phyloP scores from a whole-genome alignment of 2,797 vertebrate species.

The Toxotes lorentzi region DNA sequence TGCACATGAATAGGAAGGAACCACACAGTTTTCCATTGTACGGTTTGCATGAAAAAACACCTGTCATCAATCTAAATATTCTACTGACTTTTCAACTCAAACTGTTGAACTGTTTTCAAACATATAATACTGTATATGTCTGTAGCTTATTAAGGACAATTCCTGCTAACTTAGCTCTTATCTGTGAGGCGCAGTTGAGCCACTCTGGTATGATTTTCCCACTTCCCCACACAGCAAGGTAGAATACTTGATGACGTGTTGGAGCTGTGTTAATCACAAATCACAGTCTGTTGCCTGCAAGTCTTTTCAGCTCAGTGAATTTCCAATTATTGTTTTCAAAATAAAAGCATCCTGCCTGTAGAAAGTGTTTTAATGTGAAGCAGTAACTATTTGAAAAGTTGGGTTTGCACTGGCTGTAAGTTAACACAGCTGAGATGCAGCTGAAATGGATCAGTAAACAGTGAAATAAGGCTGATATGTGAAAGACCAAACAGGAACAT shows the following conservation, averaged over 20 bases:
- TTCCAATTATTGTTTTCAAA: not conserved
- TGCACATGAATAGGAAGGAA: slow-evolving; percentile 5
- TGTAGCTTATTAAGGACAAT: too few relatives aligned
- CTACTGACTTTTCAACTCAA: not conserved
- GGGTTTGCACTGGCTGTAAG: not conserved
- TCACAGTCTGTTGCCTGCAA: not conserved
- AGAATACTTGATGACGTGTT: too few relatives aligned
- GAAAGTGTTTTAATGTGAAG: not conserved
- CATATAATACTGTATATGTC: too few relatives aligned
- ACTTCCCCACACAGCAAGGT: not conserved
- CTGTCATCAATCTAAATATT: not conserved
- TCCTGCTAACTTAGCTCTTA: too few relatives aligned
- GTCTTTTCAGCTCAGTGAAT: not conserved
- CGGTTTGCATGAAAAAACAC: not conserved
- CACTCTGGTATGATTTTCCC: too few relatives aligned
- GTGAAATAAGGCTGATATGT: not conserved
- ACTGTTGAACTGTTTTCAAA: too few relatives aligned
- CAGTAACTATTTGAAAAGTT: not conserved
- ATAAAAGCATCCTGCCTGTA: not conserved
- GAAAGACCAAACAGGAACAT: not conserved
- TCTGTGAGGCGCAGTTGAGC: too few relatives aligned
- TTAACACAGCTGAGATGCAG: not conserved
- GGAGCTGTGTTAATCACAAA: not conserved
- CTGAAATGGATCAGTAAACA: not conserved
- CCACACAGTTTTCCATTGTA: not conserved